phyloP scores from a whole-genome alignment of 1,140 invertebrate genomes.

The Sweltsa coloradensis region DNA sequence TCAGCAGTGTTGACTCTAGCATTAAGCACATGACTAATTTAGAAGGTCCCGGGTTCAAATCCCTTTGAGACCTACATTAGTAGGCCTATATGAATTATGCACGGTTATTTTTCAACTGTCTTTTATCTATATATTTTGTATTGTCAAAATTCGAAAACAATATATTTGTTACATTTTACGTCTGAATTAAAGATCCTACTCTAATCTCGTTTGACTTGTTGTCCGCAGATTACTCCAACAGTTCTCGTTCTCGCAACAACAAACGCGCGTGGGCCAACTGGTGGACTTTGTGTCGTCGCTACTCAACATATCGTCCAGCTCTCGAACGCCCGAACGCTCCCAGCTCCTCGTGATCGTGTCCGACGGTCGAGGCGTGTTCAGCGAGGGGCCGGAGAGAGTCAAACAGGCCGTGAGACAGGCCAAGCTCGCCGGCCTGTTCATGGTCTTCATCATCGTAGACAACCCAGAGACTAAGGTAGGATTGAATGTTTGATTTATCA shows the following conservation, averaged over 20 bases:
- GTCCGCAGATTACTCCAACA: conserved; percentile 49
- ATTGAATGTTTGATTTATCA: not conserved
- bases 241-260: conserved; percentile 67
- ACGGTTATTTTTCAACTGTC: no score
- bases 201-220: conserved; percentile 29
- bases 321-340: conserved; percentile 44
- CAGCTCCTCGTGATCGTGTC: conserved; percentile 88
- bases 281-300: conserved; percentile 63
- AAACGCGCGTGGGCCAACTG: conserved; percentile 67
- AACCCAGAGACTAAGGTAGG: conserved; percentile 79
- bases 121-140: no score
- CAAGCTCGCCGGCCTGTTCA: conserved; percentile 70
- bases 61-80: no score
- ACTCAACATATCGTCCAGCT: conserved; percentile 39
- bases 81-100: no score
- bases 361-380: conserved; percentile 86
- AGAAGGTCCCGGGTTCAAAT: no score
- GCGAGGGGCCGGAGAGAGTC: conserved; percentile 72
- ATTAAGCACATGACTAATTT: no score
- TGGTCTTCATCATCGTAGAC: conserved; percentile 92
- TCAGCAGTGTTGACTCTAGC: no score
- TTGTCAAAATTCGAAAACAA: no score
- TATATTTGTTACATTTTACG: no score
- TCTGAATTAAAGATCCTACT: no score
- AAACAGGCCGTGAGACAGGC: conserved; percentile 66